Percentiles rank a stretch among this genome's conserved stretches.
Evolutionary conservation across 1,140 invertebrate genomes (phyloP).

Genomic region (Hylaeus volcanicus): DNA sequence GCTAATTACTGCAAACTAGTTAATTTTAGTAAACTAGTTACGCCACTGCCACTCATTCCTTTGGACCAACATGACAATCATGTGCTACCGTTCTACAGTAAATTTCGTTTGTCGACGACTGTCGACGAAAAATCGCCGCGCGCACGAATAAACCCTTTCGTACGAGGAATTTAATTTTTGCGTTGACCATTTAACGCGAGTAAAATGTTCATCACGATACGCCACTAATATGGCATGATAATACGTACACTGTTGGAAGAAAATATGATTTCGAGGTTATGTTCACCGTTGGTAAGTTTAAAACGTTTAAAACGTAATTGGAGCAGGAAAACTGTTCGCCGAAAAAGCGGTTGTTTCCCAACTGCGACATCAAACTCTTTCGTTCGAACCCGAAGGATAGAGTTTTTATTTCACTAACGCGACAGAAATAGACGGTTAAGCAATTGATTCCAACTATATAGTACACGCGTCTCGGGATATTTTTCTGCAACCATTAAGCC

Average conservation of each 20-base stretch:
- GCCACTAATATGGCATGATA: too few relatives aligned
- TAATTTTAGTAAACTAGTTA: slow-evolving; percentile 39
- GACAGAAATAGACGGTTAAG: background rate
- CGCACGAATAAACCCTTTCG: background rate
- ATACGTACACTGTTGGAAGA: background rate
- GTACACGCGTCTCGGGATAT: background rate
- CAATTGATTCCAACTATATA: background rate
- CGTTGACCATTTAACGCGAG: background rate
- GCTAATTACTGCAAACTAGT: slow-evolving; percentile 43
- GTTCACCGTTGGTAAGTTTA: too few relatives aligned
- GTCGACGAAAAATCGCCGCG: background rate
- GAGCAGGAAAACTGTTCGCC: too few relatives aligned
- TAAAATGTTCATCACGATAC: background rate
- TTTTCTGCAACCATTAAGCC: slow-evolving; percentile 4
- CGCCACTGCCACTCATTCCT: background rate
- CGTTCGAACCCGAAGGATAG: too few relatives aligned
- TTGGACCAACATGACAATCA: background rate
- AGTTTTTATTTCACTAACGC: too few relatives aligned
- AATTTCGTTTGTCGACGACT: background rate
- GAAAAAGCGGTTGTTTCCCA: too few relatives aligned
- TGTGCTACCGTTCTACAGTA: background rate
- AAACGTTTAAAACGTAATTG: too few relatives aligned
- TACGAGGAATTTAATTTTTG: background rate
- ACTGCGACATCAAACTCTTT: too few relatives aligned
- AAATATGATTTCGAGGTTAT: background rate